Conservation (phyloP, 2,797 vertebrate species). For the Notoglanidium macrostoma region DNA sequence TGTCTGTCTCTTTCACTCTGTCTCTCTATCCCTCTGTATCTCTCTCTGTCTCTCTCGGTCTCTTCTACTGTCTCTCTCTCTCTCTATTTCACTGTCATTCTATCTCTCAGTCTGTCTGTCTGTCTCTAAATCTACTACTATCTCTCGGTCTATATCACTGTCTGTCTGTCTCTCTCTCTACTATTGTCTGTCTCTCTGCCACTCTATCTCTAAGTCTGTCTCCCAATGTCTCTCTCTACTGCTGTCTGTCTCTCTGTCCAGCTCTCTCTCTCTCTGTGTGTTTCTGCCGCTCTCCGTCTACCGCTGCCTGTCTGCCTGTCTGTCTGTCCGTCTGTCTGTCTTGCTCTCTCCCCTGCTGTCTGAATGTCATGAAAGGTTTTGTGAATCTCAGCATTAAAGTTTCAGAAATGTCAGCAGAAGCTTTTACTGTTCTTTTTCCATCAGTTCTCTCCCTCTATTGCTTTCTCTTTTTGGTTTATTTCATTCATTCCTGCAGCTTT, state of each 20-base stretch:
- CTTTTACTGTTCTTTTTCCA: slow-evolving; percentile 1
- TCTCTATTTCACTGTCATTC: background rate
- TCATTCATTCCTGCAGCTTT: slow-evolving; percentile 17
- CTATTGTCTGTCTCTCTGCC: background rate
- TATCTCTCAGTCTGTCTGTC: too few species aligned
- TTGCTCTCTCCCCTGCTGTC: background rate
- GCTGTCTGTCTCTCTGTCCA: too few species aligned
- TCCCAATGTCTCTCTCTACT: too few species aligned
- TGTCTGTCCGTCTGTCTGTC: too few species aligned
- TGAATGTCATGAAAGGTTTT: slow-evolving; percentile 16
- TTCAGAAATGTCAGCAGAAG: slow-evolving; percentile 34
- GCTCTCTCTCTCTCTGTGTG: slow-evolving; percentile 8
- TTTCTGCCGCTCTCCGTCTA: background rate
- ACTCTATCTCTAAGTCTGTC: too few species aligned
- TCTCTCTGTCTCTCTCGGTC: background rate
- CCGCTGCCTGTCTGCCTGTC: background rate
- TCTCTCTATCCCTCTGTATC: background rate
- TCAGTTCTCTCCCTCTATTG: background rate
- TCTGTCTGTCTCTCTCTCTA: background rate
- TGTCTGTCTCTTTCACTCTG: too few species aligned
- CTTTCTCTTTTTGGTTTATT: background rate
- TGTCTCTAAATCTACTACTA: too few species aligned
- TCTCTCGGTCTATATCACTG: too few species aligned
- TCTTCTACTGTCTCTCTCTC: background rate
- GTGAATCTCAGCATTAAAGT: slow-evolving; percentile 22